phyloP scores from a whole-genome alignment of 1,140 invertebrate genomes.

The Lepidurus arcticus region DNA sequence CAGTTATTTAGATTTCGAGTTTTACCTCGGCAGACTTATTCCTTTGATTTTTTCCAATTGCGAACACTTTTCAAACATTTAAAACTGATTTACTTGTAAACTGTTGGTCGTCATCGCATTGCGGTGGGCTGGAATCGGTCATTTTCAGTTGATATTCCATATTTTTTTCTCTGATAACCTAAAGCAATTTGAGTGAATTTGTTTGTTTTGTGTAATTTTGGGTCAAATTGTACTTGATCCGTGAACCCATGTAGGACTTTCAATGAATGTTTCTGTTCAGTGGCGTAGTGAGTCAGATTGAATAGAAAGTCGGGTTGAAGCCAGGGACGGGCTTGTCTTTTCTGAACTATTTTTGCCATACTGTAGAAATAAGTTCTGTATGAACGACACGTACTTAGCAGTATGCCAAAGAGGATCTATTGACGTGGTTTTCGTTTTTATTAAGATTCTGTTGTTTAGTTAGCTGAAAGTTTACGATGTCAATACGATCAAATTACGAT shows the following conservation, averaged over 20 bases:
- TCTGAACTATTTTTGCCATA: slow-evolving; percentile 52
- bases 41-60: no score
- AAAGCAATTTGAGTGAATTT: no score
- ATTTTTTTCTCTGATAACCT: not conserved
- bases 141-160: not conserved
- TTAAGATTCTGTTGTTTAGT: no score
- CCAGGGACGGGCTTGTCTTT: slow-evolving; percentile 58
- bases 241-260: slow-evolving; percentile 64
- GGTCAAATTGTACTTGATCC: slow-evolving; percentile 50
- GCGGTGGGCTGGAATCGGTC: not conserved
- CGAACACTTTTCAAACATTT: not conserved
- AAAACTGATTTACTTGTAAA: not conserved
- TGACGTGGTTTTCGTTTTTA: no score
- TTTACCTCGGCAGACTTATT: no score
- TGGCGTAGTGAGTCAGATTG: slow-evolving; percentile 51
- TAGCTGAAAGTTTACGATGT: no score
- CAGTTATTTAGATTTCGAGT: not conserved
- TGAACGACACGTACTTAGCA: not conserved
- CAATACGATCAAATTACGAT: no score
- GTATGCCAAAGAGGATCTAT: no score
- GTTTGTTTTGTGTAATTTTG: slow-evolving; percentile 28
- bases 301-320: slow-evolving; percentile 60
- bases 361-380: slow-evolving; percentile 43
- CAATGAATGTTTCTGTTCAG: slow-evolving; percentile 55
- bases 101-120: not conserved